Base-by-base conservation (phyloP, 1,140 invertebrate species). In the Penaeus chinensis region DNA sequence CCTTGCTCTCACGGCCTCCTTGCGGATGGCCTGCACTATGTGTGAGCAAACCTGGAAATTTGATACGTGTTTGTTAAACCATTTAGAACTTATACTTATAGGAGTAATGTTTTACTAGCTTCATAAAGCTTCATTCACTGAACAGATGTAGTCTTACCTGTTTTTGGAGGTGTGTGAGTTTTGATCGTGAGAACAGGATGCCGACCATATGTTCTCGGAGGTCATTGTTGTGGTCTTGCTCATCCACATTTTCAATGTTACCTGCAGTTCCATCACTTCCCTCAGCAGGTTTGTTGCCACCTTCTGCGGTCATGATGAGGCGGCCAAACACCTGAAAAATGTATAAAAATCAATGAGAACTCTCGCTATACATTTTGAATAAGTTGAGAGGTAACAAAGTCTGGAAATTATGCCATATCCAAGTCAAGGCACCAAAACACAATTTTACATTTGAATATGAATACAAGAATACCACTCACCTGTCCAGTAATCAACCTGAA, bases 181-280 rank as follows among this genome's bases (percentile, higher is more conserved):
- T 98, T 91, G 96, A 98, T 74, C 97, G 94, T 90, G 97, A 98
- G 92, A 99, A 99, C 22, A 99, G 93, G 90, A 99, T 99, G 80
- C 98, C 98, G 27, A 99, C 98, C 94, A 99, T 98, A 91, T 99
- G 98, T 92, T 99, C 98, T 27, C 97, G 95, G 0, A 99, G 93
- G 92, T 99, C 97, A 85, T 96, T 96, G 91, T 96, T 96, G 82
- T 95, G 95, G 69, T 95, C 94, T 24, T 93, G 91, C 89, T 94
- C 93, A 85, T 94, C 93, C 82, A 93, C 92, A 81, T 83, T 77
- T 20, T 83, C 77, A 37, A 90, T 88, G 32, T 47, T 19, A 4
- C 37, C 66, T 60, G 77, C 82, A 69, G 65, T 69, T 89, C 84
- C 71, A 89, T 90, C 66, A 5, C 62, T 74, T 32, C 65, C 87